Base-by-base conservation (phyloP, 2,797 vertebrate species). In the Pipistrellus pygmaeus region DNA sequence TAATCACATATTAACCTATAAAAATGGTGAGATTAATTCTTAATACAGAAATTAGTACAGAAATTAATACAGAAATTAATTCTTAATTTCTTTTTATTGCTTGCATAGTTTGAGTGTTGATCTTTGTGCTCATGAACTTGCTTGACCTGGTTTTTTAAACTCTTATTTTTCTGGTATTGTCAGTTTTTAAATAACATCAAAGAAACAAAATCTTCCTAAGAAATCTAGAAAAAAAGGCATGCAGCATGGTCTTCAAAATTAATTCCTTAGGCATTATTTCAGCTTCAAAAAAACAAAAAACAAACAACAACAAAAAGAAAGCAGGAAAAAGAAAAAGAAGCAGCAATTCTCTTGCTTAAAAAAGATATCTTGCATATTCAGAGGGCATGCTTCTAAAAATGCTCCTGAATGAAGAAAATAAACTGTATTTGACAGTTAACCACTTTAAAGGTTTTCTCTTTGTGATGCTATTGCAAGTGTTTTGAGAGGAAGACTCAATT, bases 1-100 rank as follows among this genome's bases (percentile, higher is more conserved):
- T 92, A 88, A 75, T 68, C 87, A 81, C 32, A 85, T 86, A 96
- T 84, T 94, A 96, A 82, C 17, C 62, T 46, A 32, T 68, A 90
- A 64, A 94, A 94, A 87, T 41, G 6, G 1, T 51, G 62, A 96
- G 35, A 95, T 96, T 97, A 83, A 44, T 87, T 96, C 84, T 90
- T 96, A n/a, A n/a, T n/a, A n/a, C n/a, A n/a, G n/a, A n/a, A n/a
- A n/a, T n/a, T n/a, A n/a, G n/a, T n/a, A n/a, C n/a, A n/a, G n/a
- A n/a, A n/a, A n/a, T n/a, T n/a, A n/a, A n/a, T n/a, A n/a, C n/a
- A n/a, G n/a, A n/a, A n/a, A n/a, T n/a, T n/a, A n/a, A n/a, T n/a
- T n/a, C n/a, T n/a, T n/a, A n/a, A n/a, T 94, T 94, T 32, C 94
- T 32, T 86, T 82, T 94, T 82, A 64, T 93, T 89, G 11, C 80